These are phyloP conservation scores for Andrena bicolor DNA, from an alignment of 2,888 invertebrate species.

Conservation along the genomic window DNA sequence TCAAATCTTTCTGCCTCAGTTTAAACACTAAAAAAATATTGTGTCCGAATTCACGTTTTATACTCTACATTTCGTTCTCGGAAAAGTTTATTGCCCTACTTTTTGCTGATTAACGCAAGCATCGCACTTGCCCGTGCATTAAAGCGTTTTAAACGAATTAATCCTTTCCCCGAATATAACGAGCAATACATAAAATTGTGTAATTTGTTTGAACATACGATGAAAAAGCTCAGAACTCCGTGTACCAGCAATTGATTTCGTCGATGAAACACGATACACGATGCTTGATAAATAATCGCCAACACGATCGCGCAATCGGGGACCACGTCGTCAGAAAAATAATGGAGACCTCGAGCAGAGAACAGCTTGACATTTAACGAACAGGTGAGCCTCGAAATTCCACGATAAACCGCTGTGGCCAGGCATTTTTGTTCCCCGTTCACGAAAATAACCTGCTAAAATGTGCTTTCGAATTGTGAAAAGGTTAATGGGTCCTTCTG, in stretches of 20 bases:
- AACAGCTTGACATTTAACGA: slow-evolving; percentile 38
- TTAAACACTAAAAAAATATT: no score
- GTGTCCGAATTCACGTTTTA: no score
- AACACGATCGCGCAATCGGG: background rate
- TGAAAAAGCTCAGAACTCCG: no score
- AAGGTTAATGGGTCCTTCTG: background rate
- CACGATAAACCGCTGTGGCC: slow-evolving; percentile 7
- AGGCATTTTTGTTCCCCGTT: background rate
- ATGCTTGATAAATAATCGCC: background rate
- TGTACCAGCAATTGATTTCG: background rate
- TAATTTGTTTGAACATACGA: no score
- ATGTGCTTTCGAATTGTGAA: background rate
- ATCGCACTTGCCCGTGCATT: no score
- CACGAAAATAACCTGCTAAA: background rate
- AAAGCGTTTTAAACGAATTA: no score
- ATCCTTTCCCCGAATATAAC: no score
- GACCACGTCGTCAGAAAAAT: slow-evolving; percentile 6
- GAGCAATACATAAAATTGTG: no score
- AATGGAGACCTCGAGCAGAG: slow-evolving; percentile 13
- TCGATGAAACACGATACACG: background rate
- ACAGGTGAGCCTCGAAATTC: slow-evolving; percentile 31
- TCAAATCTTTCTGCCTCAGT: no score
- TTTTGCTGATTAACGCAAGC: no score
- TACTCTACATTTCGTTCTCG: no score
- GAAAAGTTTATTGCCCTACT: no score